Conservation (phyloP, 2,113 vertebrate species). For the human region DNA sequence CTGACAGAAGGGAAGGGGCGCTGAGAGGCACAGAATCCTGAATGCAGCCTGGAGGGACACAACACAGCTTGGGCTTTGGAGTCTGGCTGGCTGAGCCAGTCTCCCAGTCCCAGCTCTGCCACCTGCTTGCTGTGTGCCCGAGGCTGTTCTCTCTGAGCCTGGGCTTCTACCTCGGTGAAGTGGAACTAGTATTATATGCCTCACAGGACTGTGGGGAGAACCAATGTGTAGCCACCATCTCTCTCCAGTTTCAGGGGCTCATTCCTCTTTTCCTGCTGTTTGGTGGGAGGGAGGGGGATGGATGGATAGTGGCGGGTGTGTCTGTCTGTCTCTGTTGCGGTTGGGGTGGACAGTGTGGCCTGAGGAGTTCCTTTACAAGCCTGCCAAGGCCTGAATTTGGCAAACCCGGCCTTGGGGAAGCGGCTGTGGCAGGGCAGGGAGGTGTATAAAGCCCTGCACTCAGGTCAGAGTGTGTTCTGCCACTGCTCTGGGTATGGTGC, state of each 20-base stretch:
- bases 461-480: not conserved
- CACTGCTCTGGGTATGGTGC: not conserved
- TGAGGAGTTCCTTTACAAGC: not conserved
- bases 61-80: not conserved
- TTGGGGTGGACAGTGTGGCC: not conserved
- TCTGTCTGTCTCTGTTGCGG: not conserved
- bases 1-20: not conserved
- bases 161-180: not conserved
- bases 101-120: not conserved
- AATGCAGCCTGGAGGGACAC: not conserved
- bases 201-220: not conserved
- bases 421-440: not conserved
- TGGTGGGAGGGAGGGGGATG: not conserved
- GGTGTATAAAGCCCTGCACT: accelerated
- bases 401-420: not conserved
- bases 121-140: not conserved
- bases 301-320: accelerated
- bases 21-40: not conserved
- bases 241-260: not conserved
- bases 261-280: not conserved
- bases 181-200: not conserved
- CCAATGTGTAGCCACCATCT: accelerated
- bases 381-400: not conserved
- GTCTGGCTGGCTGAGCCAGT: not conserved
- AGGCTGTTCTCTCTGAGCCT: not conserved